phyloP scores from a whole-genome alignment of 2,797 vertebrate species.

The Labeo calbasu region DNA sequence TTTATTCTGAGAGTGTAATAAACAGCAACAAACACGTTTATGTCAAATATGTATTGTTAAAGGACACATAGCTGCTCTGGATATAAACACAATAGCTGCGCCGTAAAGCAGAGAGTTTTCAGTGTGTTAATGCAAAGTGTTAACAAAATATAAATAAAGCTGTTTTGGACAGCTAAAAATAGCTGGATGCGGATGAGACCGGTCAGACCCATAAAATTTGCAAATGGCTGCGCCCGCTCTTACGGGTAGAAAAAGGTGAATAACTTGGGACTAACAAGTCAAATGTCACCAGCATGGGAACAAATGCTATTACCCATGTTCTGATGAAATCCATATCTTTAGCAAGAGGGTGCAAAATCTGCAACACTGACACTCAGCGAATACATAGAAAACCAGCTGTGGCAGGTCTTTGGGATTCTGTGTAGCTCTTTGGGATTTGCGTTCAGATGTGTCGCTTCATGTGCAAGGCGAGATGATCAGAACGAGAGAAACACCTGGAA shows the following conservation, averaged over 20 bases:
- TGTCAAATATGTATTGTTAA: background rate
- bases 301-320: background rate
- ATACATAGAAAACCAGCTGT: constrained; percentile 37
- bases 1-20: background rate
- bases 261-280: background rate
- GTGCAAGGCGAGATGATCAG: constrained; percentile 98
- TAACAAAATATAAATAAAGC: background rate
- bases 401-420: constrained; percentile 35
- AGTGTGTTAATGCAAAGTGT: background rate
- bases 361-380: background rate
- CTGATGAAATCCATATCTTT: background rate
- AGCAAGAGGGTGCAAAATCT: constrained; percentile 17
- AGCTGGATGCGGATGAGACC: too few species aligned
- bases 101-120: background rate
- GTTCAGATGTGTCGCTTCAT: constrained; percentile 97
- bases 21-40: background rate
- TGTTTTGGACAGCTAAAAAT: too few species aligned
- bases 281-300: background rate
- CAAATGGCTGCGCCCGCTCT: too few species aligned
- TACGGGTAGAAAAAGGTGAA: too few species aligned
- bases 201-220: too few species aligned
- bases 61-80: constrained; percentile 4
- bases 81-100: background rate
- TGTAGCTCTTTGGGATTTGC: constrained; percentile 2
- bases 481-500: constrained; percentile 95